These are phyloP conservation scores for Ophioninae sp. DNA, from an alignment of 2,888 invertebrate genomes.

Conservation along the genomic window DNA sequence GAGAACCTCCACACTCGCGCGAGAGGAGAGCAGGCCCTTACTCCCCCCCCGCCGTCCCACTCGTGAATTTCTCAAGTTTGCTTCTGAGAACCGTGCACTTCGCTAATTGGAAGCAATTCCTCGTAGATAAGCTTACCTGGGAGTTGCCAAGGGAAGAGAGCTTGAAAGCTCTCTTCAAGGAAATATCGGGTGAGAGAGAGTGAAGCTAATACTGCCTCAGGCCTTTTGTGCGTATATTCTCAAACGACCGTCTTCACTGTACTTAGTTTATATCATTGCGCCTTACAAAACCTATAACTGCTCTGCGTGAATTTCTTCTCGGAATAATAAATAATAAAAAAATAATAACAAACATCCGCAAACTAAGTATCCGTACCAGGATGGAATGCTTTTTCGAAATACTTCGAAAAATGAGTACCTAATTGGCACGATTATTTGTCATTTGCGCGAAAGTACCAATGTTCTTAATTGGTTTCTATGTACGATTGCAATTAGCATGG, in stretches of 20 bases:
- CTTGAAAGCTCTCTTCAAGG: conserved; percentile 30
- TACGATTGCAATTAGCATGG: too few species aligned
- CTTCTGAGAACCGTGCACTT: conserved; percentile 55
- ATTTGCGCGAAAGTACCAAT: background rate
- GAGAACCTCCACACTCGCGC: conserved; percentile 16
- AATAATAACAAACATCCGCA: background rate
- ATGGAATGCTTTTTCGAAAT: background rate
- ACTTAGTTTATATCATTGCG: conserved; percentile 13
- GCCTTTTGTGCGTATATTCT: conserved; percentile 39
- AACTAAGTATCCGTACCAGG: background rate
- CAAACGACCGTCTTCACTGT: conserved; percentile 21
- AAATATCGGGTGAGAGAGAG: conserved; percentile 13
- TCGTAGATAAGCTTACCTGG: conserved; percentile 56
- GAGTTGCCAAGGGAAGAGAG: conserved; percentile 30
- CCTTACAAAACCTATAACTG: conserved; percentile 28
- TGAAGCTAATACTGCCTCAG: conserved; percentile 1
- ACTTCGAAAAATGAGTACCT: background rate
- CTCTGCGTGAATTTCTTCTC: background rate
- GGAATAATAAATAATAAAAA: conserved; percentile 13
- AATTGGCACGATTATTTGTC: background rate
- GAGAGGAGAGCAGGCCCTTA: background rate
- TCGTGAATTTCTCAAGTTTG: conserved; percentile 57
- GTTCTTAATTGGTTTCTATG: background rate
- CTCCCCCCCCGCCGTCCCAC: background rate
- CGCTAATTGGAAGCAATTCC: conserved; percentile 61